phyloP scores from a whole-genome alignment of 1,140 invertebrate species.

The Telenomus remus region DNA sequence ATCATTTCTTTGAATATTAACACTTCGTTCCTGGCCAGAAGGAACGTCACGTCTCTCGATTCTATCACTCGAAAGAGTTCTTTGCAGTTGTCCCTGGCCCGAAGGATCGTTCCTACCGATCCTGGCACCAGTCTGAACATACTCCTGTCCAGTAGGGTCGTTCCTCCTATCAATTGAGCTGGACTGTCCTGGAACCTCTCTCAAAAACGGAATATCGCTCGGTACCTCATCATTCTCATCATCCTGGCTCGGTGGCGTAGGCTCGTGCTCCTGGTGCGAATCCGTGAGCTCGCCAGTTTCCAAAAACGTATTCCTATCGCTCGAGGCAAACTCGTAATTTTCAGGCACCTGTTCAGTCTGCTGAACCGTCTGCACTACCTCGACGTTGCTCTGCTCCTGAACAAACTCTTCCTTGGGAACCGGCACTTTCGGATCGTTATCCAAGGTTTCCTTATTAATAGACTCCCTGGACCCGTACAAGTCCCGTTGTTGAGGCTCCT shows the following conservation, averaged over 20 bases:
- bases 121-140: conserved; percentile 61
- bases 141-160: conserved; percentile 72
- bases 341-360: conserved; percentile 61
- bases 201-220: conserved; percentile 72
- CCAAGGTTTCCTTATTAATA: conserved; percentile 70
- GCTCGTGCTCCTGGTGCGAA: conserved; percentile 70
- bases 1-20: conserved; percentile 55
- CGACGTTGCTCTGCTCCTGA: conserved; percentile 66
- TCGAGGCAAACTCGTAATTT: conserved; percentile 73
- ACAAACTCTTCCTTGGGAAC: conserved; percentile 62
- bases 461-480: conserved; percentile 70
- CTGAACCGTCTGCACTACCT: conserved; percentile 60
- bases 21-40: conserved; percentile 68
- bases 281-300: conserved; percentile 74
- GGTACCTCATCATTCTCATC: conserved; percentile 74
- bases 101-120: conserved; percentile 69
- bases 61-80: conserved; percentile 62
- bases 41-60: conserved; percentile 69
- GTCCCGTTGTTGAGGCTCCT: conserved; percentile 63
- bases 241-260: conserved; percentile 68
- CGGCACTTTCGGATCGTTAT: conserved; percentile 65
- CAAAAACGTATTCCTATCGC: conserved; percentile 72
- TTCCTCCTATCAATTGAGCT: conserved; percentile 69
- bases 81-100: conserved; percentile 67
- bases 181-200: conserved; percentile 73